Conservation (phyloP, 2,797 vertebrate species). For the Tokudaia tokunoshimensis region DNA sequence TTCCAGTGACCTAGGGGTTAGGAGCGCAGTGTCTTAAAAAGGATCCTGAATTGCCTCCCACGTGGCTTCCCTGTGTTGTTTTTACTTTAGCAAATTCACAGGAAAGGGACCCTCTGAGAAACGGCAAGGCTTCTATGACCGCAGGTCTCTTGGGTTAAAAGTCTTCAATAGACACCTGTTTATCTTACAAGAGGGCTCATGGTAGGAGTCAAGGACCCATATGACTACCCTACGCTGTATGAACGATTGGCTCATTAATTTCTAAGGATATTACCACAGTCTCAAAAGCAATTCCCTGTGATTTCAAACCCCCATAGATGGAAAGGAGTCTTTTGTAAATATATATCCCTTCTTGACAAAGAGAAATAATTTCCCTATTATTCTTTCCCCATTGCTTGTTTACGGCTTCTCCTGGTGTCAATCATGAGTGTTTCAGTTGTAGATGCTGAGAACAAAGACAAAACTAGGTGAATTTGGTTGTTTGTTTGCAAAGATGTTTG, state of each 20-base stretch:
- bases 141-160: constrained; percentile 38
- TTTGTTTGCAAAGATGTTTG: constrained; percentile 87
- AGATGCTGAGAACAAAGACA: constrained; percentile 85
- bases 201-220: constrained; percentile 3
- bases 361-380: constrained; percentile 70
- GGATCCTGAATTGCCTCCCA: constrained; percentile 76
- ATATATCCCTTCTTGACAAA: constrained; percentile 60
- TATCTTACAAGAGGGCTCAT: constrained; percentile 38
- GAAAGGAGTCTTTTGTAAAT: constrained; percentile 60
- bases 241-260: constrained; percentile 65
- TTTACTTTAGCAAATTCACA: constrained; percentile 59
- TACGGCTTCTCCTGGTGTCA: constrained; percentile 70
- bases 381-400: constrained; percentile 74
- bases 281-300: constrained; percentile 59
- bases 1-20: constrained; percentile 78
- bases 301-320: constrained; percentile 44
- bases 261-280: constrained; percentile 53
- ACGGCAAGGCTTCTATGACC: not conserved
- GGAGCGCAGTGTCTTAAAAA: constrained; percentile 67
- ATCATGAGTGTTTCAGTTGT: constrained; percentile 75
- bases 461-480: constrained; percentile 86
- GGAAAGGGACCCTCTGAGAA: constrained; percentile 34
- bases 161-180: constrained; percentile 52
- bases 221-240: not conserved
- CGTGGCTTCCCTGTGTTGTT: constrained; percentile 68